phyloP scores from a whole-genome alignment of 2,888 invertebrate species.

The Adelphocoris suturalis region DNA sequence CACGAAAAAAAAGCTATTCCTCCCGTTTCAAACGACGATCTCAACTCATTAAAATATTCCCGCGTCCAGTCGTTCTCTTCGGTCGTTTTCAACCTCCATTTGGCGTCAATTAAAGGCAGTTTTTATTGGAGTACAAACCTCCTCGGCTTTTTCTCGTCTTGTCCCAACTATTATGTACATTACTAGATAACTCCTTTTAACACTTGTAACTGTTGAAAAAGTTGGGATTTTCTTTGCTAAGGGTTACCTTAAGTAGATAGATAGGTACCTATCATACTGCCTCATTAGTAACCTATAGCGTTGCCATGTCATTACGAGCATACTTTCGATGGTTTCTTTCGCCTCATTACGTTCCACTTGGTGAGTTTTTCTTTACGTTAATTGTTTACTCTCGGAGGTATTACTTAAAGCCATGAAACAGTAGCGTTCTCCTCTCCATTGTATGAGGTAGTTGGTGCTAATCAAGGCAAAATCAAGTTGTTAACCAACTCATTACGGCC shows the following conservation, averaged over 20 bases:
- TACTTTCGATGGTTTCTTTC: neutral
- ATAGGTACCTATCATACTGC: neutral
- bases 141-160: neutral
- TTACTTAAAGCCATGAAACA: neutral
- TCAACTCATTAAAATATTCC: slow-evolving; percentile 5
- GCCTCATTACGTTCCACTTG: neutral
- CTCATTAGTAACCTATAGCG: neutral
- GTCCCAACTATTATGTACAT: neutral
- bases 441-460: no score
- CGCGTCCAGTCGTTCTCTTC: neutral
- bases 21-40: neutral
- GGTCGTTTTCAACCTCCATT: neutral
- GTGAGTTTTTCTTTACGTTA: neutral
- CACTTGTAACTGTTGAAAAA: slow-evolving; percentile 3
- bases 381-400: neutral
- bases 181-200: slow-evolving; percentile 16
- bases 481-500: no score
- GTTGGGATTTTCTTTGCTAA: neutral
- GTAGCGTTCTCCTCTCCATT: no score
- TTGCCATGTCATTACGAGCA: neutral
- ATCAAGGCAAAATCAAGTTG: no score
- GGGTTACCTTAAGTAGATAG: neutral
- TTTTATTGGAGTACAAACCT: neutral
- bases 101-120: slow-evolving; percentile 3
- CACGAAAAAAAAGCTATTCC: neutral